These are phyloP conservation scores for Pseudomugil tenellus DNA, from an alignment of 2,797 vertebrate genomes.

Conservation along the genomic window DNA sequence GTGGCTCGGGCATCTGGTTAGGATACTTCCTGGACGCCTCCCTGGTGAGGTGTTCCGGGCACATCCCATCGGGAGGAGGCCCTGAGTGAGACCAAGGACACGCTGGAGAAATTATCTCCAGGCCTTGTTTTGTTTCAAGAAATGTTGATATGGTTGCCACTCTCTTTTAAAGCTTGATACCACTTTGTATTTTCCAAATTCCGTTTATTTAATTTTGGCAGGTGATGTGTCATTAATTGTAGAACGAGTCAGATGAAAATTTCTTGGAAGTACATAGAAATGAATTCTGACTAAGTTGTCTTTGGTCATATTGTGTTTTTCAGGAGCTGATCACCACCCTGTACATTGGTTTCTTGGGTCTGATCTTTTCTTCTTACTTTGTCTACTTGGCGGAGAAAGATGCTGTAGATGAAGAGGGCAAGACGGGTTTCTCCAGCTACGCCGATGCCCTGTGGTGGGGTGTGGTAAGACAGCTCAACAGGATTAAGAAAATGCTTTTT, in stretches of 20 bases:
- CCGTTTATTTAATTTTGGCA: neutral
- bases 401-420: slow-evolving; percentile 89
- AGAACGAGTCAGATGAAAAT: neutral
- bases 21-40: no score
- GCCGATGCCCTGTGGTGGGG: slow-evolving; percentile 95
- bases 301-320: slow-evolving; percentile 28
- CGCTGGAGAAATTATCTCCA: no score
- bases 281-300: neutral
- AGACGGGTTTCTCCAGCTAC: slow-evolving; percentile 90
- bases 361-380: slow-evolving; percentile 95
- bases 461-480: slow-evolving; percentile 83
- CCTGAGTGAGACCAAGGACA: no score
- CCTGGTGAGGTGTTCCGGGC: no score
- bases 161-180: no score
- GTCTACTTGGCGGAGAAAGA: slow-evolving; percentile 94
- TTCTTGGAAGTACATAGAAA: neutral
- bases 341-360: slow-evolving; percentile 91
- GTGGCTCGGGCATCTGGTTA: no score
- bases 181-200: neutral
- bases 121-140: no score
- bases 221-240: no score
- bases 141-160: no score
- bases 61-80: no score
- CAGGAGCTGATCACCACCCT: slow-evolving; percentile 92
- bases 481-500: neutral